Evolutionary conservation across 2,113 vertebrate species (phyloP).

Genomic region (Platycercus adscitus): DNA sequence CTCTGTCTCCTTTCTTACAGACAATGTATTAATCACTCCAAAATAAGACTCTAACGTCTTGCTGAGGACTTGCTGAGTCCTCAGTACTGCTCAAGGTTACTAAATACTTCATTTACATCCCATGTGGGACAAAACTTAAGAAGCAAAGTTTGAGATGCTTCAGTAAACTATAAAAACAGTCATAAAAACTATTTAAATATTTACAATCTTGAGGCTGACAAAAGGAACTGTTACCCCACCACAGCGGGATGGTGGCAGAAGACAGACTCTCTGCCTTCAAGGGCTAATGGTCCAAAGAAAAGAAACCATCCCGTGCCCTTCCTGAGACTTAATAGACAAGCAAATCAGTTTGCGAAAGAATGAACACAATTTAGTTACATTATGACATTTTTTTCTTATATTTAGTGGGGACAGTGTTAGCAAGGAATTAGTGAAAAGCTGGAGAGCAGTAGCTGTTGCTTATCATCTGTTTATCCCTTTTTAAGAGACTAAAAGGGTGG

Average conservation of each 20-base stretch:
- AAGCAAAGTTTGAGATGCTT: neutral
- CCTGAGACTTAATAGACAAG: neutral
- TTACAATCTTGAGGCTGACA: neutral
- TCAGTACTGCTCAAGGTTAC: constrained; percentile 16
- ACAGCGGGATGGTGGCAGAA: neutral
- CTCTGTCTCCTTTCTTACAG: constrained; percentile 19
- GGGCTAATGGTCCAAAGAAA: neutral
- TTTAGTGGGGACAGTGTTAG: neutral
- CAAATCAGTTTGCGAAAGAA: neutral
- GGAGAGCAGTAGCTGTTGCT: neutral
- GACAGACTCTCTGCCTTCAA: neutral
- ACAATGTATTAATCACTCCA: constrained; percentile 64
- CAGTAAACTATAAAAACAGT: neutral
- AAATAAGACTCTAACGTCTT: constrained; percentile 37
- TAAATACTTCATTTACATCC: constrained; percentile 36
- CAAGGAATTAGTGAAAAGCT: neutral
- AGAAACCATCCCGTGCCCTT: neutral
- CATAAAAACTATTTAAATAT: neutral
- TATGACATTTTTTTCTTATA: neutral
- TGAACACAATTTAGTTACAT: neutral
- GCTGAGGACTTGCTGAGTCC: neutral
- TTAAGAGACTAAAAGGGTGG: neutral
- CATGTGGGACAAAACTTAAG: constrained; percentile 31
- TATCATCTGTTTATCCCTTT: neutral
- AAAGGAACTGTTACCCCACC: neutral